phyloP scores from a whole-genome alignment of 2,888 invertebrate species.

The Pseudococcus viburni region DNA sequence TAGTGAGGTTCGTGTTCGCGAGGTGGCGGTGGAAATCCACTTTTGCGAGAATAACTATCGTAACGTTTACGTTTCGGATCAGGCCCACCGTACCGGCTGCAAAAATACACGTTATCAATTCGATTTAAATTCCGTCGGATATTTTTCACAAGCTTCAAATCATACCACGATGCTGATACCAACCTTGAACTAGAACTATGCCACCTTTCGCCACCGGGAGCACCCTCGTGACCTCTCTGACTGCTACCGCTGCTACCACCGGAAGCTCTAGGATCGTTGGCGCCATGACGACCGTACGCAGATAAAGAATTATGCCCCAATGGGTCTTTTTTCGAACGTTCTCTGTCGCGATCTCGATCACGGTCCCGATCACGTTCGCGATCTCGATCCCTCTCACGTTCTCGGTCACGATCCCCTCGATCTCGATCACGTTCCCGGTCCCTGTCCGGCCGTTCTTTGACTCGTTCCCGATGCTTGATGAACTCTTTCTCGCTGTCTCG shows the following conservation, averaged over 20 bases:
- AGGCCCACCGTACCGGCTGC: slow-evolving; percentile 29
- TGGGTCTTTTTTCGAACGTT: slow-evolving; percentile 36
- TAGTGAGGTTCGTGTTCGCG: slow-evolving; percentile 61
- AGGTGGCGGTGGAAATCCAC: not conserved
- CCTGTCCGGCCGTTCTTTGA: slow-evolving; percentile 42
- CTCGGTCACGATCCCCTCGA: not conserved
- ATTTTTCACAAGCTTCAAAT: no score
- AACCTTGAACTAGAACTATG: slow-evolving; percentile 57
- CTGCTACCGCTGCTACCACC: not conserved
- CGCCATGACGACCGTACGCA: slow-evolving; percentile 28
- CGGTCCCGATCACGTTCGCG: slow-evolving; percentile 31
- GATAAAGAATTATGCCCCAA: slow-evolving; percentile 8
- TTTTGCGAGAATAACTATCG: slow-evolving; percentile 58
- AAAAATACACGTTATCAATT: not conserved
- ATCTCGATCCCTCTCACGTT: slow-evolving; percentile 29
- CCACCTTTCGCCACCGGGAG: slow-evolving; percentile 53
- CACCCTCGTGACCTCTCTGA: slow-evolving; percentile 36
- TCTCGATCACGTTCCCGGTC: slow-evolving; percentile 14
- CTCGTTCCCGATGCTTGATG: slow-evolving; percentile 52
- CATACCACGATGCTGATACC: not conserved
- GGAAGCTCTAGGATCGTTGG: slow-evolving; percentile 34
- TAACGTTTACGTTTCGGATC: slow-evolving; percentile 64
- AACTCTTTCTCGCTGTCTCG: slow-evolving; percentile 51
- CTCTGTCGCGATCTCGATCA: slow-evolving; percentile 1
- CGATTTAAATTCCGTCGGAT: not conserved